These are phyloP conservation scores for Trisateles emortualis DNA, from an alignment of 2,888 invertebrate species.

Conservation along the genomic window DNA sequence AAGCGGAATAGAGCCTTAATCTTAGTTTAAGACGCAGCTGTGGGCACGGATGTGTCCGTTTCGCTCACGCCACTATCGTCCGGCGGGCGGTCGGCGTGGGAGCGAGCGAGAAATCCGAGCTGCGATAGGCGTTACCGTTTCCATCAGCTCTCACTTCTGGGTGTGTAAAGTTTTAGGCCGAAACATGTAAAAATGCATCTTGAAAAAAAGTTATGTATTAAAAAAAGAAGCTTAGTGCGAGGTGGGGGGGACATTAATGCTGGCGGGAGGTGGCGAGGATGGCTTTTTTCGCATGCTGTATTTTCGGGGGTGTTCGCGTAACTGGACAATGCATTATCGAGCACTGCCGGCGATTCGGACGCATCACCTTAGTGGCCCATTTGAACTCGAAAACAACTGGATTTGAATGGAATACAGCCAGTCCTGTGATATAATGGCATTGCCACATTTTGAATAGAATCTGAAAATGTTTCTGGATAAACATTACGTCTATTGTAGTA, in stretches of 20 bases:
- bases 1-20: conserved; percentile 82
- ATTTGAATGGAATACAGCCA: conserved; percentile 53
- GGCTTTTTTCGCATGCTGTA: conserved; percentile 85
- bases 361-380: conserved; percentile 80
- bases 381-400: conserved; percentile 66
- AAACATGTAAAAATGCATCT: conserved; percentile 88
- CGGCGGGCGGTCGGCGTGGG: conserved; percentile 60
- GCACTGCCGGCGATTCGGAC: conserved; percentile 66
- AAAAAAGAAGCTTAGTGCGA: conserved; percentile 87
- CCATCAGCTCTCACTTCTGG: conserved; percentile 76
- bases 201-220: conserved; percentile 88
- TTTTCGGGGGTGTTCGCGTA: conserved; percentile 83
- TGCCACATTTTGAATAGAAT: conserved; percentile 27
- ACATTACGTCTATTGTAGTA: conserved; percentile 28
- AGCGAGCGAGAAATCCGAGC: conserved; percentile 76
- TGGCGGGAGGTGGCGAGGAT: conserved; percentile 80
- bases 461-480: conserved; percentile 31
- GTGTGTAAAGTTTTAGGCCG: conserved; percentile 87
- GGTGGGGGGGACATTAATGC: conserved; percentile 84
- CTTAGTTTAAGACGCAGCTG: conserved; percentile 81
- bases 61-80: conserved; percentile 84
- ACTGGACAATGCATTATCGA: conserved; percentile 86
- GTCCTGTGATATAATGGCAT: conserved; percentile 25
- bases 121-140: conserved; percentile 79
- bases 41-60: conserved; percentile 70